Percentiles rank a stretch among this genome's conserved stretches.
Evolutionary conservation across 2,113 vertebrate species (phyloP).

Genomic region (Lipotes vexillifer): DNA sequence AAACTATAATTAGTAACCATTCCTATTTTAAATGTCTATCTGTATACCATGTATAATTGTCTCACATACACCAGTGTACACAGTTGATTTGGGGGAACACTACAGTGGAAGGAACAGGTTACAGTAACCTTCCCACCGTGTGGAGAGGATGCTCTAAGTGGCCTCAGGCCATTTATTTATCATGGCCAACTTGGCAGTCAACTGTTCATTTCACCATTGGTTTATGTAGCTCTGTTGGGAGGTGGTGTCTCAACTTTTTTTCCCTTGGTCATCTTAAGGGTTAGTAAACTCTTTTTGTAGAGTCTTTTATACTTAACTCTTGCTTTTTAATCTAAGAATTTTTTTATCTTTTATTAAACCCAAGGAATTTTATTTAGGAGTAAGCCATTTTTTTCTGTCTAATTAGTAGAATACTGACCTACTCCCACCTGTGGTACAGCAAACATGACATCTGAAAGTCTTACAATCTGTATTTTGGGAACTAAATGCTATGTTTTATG

Average conservation of each 20-base stretch:
- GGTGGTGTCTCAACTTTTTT: not conserved
- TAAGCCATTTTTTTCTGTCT: not conserved
- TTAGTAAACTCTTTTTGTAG: not conserved
- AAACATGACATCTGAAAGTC: not conserved
- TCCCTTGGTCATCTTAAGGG: not conserved
- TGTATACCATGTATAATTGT: not conserved
- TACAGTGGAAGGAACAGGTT: not conserved
- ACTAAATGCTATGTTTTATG: not conserved
- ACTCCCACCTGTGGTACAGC: not conserved
- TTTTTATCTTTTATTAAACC: not conserved
- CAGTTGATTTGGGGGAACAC: not conserved
- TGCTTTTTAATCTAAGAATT: not conserved
- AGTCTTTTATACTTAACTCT: not conserved
- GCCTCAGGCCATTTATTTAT: not conserved
- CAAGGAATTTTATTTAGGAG: not conserved
- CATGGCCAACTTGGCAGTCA: not conserved
- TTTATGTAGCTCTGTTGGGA: not conserved
- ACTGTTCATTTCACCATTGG: not conserved
- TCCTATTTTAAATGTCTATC: not conserved
- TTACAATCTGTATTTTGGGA: not conserved
- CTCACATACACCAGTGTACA: not conserved
- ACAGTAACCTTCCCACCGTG: too few species aligned
- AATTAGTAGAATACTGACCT: not conserved
- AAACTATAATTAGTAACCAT: not conserved
- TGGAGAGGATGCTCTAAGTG: not conserved